Conservation (phyloP, 2,797 vertebrate species). For the Halcyon badia region DNA sequence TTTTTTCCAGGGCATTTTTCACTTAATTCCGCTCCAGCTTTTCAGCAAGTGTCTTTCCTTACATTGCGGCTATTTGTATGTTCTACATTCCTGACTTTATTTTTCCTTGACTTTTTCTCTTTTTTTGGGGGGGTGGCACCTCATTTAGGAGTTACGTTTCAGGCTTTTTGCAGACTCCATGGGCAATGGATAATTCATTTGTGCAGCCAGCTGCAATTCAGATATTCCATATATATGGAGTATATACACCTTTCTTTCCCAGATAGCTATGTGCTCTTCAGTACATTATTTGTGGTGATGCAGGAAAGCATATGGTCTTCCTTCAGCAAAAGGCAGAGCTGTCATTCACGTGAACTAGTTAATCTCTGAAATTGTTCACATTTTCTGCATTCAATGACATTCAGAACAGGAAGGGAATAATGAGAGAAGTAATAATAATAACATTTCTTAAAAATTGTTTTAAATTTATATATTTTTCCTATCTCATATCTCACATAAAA, state of each 20-base stretch:
- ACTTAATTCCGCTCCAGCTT: not conserved
- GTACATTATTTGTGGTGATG: not conserved
- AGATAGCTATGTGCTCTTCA: not conserved
- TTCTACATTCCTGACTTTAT: not conserved
- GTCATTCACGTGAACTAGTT: not conserved
- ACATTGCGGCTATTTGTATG: not conserved
- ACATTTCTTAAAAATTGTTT: not conserved
- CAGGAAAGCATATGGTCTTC: not conserved
- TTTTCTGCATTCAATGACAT: not conserved
- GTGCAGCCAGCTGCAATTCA: not conserved
- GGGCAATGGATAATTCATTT: not conserved
- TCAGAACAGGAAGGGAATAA: not conserved
- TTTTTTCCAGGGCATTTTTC: conserved; percentile 7
- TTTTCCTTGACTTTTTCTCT: not conserved
- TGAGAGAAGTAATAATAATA: not conserved
- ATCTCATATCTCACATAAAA: not conserved
- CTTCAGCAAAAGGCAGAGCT: not conserved
- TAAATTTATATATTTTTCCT: not conserved
- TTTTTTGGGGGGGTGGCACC: not conserved
- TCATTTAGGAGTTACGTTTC: not conserved
- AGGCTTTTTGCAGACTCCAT: not conserved
- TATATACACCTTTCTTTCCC: not conserved
- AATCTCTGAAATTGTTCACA: not conserved
- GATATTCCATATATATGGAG: not conserved
- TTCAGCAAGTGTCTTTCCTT: not conserved